Base-by-base conservation (phyloP, 2,888 invertebrate genomes). In the Abscondita cerata region DNA sequence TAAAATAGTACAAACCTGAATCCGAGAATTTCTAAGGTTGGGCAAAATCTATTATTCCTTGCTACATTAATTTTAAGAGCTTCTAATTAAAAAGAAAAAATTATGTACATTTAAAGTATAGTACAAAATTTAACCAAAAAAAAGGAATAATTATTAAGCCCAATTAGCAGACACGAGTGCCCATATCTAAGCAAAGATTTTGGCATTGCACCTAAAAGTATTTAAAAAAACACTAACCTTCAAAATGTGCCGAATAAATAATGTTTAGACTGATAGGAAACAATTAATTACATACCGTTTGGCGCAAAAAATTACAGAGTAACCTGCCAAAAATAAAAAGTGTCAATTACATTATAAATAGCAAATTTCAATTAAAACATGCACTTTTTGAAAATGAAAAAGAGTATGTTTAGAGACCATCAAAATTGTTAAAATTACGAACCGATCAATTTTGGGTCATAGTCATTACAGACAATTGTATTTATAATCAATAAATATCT, bases 241-340 rank as follows among this genome's bases (percentile, higher is more conserved):
- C 62, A 50, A 25, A 25, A 54, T 41, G 59, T 61, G 61, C 40
- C 50, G 63, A 59, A 41, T 56, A 59, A 63, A 62, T 57, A 62
- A 59, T 54, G 50, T 50, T 54, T 48, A 57, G 57, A 47, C 6
- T 57, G 52, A 62, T 55, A 58, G 46, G 53, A 50, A 54, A 57
- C 46, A 57, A 56, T 59, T 51, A 59, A 51, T 60, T 75, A 75
- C 76, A 75, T 75, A 75, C 75, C 76, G 72, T 73, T 66, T 69
- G 61, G 62, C 66, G 70, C 67, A 66, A 70, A 68, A 68, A 66
- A 64, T 67, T 71, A 67, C 53, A 38, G 59, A 48, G 41, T 62
- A 71, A 77, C 78, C 78, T 78, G 78, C 76, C 75, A 72, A 76
- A 76, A 78, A 76, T 69, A 76, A 76, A 77, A 75, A 66, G 58